A percentile compares a stretch with the other conserved stretches of the same genome.
Conservation (phyloP, 1,140 invertebrate species). For the Cotesia typhae region DNA sequence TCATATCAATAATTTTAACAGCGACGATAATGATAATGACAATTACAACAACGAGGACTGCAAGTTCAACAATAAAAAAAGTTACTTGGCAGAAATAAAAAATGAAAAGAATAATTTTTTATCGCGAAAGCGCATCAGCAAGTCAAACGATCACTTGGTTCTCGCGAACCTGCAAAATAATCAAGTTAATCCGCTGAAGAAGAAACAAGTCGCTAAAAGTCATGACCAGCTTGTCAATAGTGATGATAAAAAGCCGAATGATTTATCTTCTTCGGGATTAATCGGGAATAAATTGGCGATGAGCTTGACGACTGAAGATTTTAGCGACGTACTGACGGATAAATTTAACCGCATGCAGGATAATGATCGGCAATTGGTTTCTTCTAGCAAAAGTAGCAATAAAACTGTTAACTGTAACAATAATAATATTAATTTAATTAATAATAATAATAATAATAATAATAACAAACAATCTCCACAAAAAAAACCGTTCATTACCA, state of each 20-base stretch:
- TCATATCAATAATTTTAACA: constrained; percentile 41
- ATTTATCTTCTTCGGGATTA: constrained; percentile 21
- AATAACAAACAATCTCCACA: constrained; percentile 29
- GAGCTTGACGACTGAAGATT: constrained; percentile 62
- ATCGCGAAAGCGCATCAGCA: constrained; percentile 50
- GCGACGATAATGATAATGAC: constrained; percentile 37
- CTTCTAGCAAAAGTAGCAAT: constrained; percentile 40
- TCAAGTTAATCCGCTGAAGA: constrained; percentile 53
- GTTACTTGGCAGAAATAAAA: constrained; percentile 42
- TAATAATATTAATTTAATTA: constrained; percentile 33
- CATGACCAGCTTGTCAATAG: constrained; percentile 55
- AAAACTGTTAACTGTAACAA: too few species aligned
- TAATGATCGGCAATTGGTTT: constrained; percentile 62
- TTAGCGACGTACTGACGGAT: constrained; percentile 72
- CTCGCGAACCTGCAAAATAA: constrained; percentile 51
- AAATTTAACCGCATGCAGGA: constrained; percentile 72
- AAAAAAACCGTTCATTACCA: constrained; percentile 75
- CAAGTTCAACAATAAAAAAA: constrained; percentile 40
- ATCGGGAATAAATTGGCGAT: constrained; percentile 42
- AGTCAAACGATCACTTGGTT: constrained; percentile 57
- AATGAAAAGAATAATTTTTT: constrained; percentile 46
- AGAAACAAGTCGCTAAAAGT: constrained; percentile 58
- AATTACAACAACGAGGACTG: constrained; percentile 41
- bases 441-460: neutral
- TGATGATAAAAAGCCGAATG: constrained; percentile 36